Evolutionary conservation across 2,888 invertebrate species (phyloP), one percentile per base, ranked within the genome.

Genomic region (Ischnus inquisitorius): DNA sequence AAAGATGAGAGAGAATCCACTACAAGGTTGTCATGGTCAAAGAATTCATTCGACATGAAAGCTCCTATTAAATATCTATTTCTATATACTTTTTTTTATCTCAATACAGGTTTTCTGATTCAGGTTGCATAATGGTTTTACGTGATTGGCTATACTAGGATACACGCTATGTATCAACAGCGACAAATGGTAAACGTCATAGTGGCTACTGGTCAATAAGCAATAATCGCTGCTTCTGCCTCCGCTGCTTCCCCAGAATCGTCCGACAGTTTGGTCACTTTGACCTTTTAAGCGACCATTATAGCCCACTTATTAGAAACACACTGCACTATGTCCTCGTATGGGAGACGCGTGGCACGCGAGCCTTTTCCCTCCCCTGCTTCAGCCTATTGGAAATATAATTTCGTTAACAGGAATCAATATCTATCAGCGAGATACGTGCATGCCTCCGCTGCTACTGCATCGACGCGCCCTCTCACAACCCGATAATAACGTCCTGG

Each of bases 371-470:
- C 41, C 62, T 19, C 46, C 34, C 64, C 34, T 34, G 5, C 34
- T 4, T 0, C 34, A 34, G 34, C 57, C 72, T 67, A 77, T 76
- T 57, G 83, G 39, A 79, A 51, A 78, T 75, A 77, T 86, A 88
- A 88, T 85, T 86, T 82, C 79, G 84, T 88, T 88, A 88, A 67
- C 84, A 72, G 54, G 68, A 88, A 86, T 86, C 86, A 82, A 88
- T 87, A 81, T 82, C 82, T 86, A 81, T 82, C 74, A 86, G 79
- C 72, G 34, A 79, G 79, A 71, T 77, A 69, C 78, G 65, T 67
- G 65, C 69, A 62, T 39, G 19, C 60, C 43, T 19, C 71, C 65
- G 64, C 8, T 34, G 34, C 16, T 39, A 16, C 64, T 34, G 16
- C 39, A 16, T 8, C 39, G 16, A 41, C 64, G 54, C 54, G 64